These are phyloP conservation scores for Carpatolechia fugitivella DNA, from an alignment of 2,888 invertebrate genomes.

Conservation along the genomic window DNA sequence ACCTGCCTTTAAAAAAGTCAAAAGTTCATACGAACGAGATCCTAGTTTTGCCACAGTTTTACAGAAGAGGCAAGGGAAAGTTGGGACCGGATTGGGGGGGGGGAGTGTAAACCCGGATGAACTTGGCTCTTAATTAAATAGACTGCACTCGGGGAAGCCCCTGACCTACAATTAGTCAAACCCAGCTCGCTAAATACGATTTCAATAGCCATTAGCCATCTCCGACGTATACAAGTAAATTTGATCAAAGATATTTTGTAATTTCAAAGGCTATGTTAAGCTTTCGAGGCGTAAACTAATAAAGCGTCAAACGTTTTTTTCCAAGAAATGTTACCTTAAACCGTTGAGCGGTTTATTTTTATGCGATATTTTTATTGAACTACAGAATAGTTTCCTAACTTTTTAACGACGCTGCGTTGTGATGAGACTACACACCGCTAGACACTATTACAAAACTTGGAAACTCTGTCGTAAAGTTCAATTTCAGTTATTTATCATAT, in stretches of 20 bases:
- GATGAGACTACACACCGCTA: not conserved
- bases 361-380: conserved; percentile 1
- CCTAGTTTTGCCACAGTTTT: no score
- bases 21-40: no score
- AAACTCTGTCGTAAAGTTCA: not conserved
- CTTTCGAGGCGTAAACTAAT: not conserved
- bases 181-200: conserved; percentile 13
- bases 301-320: not conserved
- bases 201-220: not conserved
- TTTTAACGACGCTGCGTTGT: conserved; percentile 17
- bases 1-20: conserved; percentile 19
- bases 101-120: conserved; percentile 41
- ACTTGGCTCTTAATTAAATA: conserved; percentile 45
- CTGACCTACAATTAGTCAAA: conserved; percentile 40
- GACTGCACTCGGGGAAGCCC: conserved; percentile 33
- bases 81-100: conserved; percentile 16
- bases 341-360: not conserved
- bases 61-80: conserved; percentile 22
- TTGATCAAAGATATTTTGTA: no score
- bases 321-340: not conserved
- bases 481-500: not conserved
- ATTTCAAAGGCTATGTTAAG: no score
- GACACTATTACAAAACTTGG: not conserved
- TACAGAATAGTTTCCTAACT: conserved; percentile 37
- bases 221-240: not conserved